Percentiles rank a stretch among this genome's conserved stretches.
These are phyloP conservation scores for Caenorhabditis drosophilae DNA, from an alignment of 2,888 invertebrate genomes.

Conservation along the genomic window DNA sequence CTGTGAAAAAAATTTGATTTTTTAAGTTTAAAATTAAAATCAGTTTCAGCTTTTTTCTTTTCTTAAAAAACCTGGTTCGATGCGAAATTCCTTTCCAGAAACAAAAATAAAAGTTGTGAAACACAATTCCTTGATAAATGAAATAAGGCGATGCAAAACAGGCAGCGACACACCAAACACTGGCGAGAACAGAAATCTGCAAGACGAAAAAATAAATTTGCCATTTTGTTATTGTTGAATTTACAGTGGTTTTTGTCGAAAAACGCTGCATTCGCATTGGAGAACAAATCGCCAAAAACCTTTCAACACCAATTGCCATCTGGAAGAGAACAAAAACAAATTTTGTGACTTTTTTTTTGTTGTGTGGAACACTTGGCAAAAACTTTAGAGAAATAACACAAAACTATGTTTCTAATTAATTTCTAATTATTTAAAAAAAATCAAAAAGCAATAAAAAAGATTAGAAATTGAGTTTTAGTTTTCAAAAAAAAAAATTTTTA, in stretches of 20 bases:
- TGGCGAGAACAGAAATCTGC: conserved; percentile 33
- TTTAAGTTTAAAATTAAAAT: background rate
- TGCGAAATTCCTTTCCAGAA: conserved; percentile 45
- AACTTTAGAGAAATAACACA: no score
- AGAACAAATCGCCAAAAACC: conserved; percentile 59
- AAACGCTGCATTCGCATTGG: conserved; percentile 58
- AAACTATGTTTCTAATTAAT: no score
- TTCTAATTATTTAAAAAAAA: no score
- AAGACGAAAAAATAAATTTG: conserved; percentile 8
- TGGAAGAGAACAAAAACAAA: conserved; percentile 36
- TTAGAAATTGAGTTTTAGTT: no score
- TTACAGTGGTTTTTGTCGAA: conserved; percentile 45
- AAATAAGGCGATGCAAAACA: conserved; percentile 51
- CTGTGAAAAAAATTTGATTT: conserved; percentile 20
- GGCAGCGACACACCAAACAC: conserved; percentile 50
- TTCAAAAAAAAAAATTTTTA: no score
- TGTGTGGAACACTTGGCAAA: no score
- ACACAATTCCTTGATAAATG: conserved; percentile 41
- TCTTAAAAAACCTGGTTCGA: conserved; percentile 27
- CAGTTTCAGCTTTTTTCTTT: background rate
- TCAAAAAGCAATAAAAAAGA: no score
- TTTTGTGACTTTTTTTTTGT: background rate
- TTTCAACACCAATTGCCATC: conserved; percentile 60
- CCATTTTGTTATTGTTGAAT: background rate
- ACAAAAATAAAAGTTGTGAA: conserved; percentile 39